These are phyloP conservation scores for Cyprinodon diabolis DNA, from an alignment of 2,797 vertebrate genomes.

Conservation along the genomic window DNA sequence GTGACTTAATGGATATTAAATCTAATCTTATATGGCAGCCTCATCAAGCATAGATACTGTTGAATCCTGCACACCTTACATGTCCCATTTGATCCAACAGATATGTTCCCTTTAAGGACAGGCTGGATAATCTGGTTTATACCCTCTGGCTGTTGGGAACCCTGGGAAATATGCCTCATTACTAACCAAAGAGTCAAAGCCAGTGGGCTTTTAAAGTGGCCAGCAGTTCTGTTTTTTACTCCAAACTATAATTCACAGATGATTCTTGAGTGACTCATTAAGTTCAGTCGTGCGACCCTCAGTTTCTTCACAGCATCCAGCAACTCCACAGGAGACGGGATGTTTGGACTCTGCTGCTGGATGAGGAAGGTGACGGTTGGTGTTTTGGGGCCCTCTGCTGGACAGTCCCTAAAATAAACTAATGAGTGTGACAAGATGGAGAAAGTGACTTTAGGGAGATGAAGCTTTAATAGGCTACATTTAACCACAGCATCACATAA, in stretches of 20 bases:
- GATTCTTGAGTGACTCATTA: constrained; percentile 73
- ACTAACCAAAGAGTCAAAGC: constrained; percentile 58
- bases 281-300: constrained; percentile 40
- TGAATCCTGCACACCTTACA: constrained; percentile 25
- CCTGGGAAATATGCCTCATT: constrained; percentile 62
- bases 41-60: neutral
- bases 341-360: constrained; percentile 9
- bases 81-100: constrained; percentile 11
- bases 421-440: neutral
- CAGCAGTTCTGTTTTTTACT: constrained; percentile 51
- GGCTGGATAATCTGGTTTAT: constrained; percentile 57
- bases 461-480: neutral
- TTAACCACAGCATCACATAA: too few relatives aligned
- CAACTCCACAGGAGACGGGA: constrained; percentile 35
- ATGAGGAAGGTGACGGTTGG: constrained; percentile 7
- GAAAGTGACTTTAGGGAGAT: neutral
- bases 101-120: constrained; percentile 26
- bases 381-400: constrained; percentile 71
- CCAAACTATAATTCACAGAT: constrained; percentile 57
- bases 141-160: constrained; percentile 53
- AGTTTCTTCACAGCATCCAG: constrained; percentile 35
- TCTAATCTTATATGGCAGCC: neutral
- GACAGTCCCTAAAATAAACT: constrained; percentile 11
- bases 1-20: neutral
- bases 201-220: constrained; percentile 54